Evolutionary conservation across 2,797 vertebrate genomes (phyloP), one percentile per base, ranked within the genome.

Genomic region (Rhinoraja longicauda): DNA sequence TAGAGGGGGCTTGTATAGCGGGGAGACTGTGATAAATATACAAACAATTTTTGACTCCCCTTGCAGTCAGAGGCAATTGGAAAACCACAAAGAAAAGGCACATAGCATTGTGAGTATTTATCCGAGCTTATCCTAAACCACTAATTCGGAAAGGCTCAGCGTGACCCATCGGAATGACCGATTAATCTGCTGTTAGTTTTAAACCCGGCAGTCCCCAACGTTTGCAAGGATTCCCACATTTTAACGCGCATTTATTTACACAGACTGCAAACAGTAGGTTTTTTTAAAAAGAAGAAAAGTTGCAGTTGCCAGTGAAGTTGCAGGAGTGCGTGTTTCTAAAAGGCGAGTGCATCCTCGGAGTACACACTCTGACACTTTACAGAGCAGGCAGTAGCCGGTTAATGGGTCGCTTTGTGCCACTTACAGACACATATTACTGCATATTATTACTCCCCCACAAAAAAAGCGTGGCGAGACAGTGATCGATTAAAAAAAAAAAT

Each of bases 111-210:
- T 59, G 29, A 64, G 84, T 19, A 32, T 88, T 88, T n/a, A 64
- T n/a, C 59, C 15, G 32, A 32, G 57, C n/a, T 88, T 32, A 88
- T 32, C 29, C n/a, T 4, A n/a, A 86, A 6, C 70, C 12, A 57
- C 32, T 88, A 88, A 64, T 64, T 88, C 84, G n/a, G 59, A 64
- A 64, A 7, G 84, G 84, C 62, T 88, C 29, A 88, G 84, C 15
- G 26, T 64, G 59, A 64, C 84, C 57, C 4, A n/a, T 26, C 84
- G 13, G 29, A 36, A 32, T 84, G 81, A 84, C 84, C 29, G 57
- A 5, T 86, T 88, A 88, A 88, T 88, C 84, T 64, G 13, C 82
- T 62, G 5, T 84, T 84, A 62, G 81, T 13, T 84, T n/a, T 36
- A 57, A 57, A 26, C 82, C 45, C 0, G 8, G 19, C n/a, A 36